phyloP scores from a whole-genome alignment of 1,140 invertebrate genomes.

The Cydia strobilella region DNA sequence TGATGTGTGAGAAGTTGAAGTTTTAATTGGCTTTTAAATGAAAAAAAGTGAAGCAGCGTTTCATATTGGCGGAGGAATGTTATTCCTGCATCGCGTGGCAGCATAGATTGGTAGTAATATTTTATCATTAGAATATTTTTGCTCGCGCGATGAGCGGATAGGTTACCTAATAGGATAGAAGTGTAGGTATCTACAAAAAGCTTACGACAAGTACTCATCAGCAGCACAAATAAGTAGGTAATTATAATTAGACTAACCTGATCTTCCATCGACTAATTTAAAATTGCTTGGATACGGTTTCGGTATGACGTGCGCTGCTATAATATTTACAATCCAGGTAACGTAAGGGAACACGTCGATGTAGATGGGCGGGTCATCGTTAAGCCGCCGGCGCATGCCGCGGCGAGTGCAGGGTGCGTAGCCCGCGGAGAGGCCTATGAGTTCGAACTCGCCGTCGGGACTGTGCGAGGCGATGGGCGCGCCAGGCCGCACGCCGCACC shows the following conservation, averaged over 20 bases:
- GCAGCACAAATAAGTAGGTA: conserved; percentile 17
- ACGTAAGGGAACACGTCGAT: conserved; percentile 67
- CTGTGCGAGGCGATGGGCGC: conserved; percentile 61
- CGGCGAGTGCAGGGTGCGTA: conserved; percentile 50
- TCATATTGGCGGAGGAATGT: too few species aligned
- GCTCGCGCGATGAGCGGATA: too few species aligned
- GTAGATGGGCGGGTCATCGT: conserved; percentile 60
- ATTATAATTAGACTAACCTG: conserved; percentile 45
- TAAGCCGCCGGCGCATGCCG: conserved; percentile 55
- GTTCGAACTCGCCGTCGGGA: conserved; percentile 57
- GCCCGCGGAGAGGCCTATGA: conserved; percentile 61
- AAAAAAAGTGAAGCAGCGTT: too few species aligned
- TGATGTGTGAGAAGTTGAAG: too few species aligned
- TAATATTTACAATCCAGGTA: conserved; percentile 62
- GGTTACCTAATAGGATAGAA: too few species aligned
- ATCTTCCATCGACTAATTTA: conserved; percentile 50
- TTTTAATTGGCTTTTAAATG: too few species aligned
- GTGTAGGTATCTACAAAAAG: too few species aligned
- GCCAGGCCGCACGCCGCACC: conserved; percentile 63
- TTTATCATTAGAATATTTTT: too few species aligned
- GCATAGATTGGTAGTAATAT: too few species aligned
- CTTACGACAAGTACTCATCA: background rate
- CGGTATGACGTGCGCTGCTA: conserved; percentile 59
- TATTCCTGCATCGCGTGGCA: too few species aligned
- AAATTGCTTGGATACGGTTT: conserved; percentile 60